Conservation (phyloP, 2,888 invertebrate species). For the Diloba caeruleocephala region DNA sequence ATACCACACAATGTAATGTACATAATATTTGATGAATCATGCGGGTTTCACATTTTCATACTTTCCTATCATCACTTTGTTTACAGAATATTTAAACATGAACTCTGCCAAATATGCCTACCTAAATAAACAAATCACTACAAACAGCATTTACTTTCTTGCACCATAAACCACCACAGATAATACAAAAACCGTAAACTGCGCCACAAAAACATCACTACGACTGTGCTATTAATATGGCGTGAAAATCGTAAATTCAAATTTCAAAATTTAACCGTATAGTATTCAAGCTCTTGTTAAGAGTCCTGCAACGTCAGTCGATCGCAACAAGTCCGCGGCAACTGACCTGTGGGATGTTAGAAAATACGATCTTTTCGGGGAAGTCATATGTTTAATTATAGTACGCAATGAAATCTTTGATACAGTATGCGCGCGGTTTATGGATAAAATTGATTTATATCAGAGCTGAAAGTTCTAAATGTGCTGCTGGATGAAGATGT, state of each 20-base stretch:
- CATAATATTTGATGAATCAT: too few relatives aligned
- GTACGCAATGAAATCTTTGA: constrained; percentile 66
- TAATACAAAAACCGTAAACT: constrained; percentile 29
- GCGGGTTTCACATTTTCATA: too few relatives aligned
- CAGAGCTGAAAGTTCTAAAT: constrained; percentile 23
- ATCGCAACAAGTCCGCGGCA: constrained; percentile 70
- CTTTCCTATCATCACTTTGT: neutral
- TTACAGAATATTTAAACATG: constrained; percentile 8
- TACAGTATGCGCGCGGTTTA: constrained; percentile 56
- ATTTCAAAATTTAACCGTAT: constrained; percentile 62
- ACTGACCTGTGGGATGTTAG: constrained; percentile 73
- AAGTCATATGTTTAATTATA: constrained; percentile 78
- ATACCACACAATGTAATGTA: too few relatives aligned
- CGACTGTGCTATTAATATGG: constrained; percentile 11
- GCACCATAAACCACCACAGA: constrained; percentile 29
- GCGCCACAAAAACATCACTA: constrained; percentile 31
- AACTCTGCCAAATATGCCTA: constrained; percentile 14
- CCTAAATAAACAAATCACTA: constrained; percentile 42
- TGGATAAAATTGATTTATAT: constrained; percentile 52
- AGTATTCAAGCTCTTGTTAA: constrained; percentile 68
- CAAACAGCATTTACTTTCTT: constrained; percentile 25
- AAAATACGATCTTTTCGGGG: constrained; percentile 78
- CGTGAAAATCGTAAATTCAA: constrained; percentile 8
- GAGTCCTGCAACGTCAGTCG: constrained; percentile 81
- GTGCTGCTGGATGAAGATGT: neutral